Conservation (phyloP, 2,113 vertebrate species). For the Mesitornis unicolor region DNA sequence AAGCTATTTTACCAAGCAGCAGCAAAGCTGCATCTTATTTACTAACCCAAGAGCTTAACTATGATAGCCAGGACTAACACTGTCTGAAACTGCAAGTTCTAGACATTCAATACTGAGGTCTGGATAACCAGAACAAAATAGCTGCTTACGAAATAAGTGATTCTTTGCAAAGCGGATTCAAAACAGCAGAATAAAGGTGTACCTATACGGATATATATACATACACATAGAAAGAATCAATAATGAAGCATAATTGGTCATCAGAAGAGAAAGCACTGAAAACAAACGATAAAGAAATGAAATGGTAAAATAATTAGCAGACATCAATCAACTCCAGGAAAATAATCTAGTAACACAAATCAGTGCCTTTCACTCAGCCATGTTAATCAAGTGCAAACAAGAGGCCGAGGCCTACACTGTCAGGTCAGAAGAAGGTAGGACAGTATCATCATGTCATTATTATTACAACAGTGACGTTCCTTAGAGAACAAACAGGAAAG, state of each 20-base stretch:
- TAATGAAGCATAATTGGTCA: neutral
- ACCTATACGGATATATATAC: rapidly evolving
- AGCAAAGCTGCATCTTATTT: neutral
- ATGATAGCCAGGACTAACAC: neutral
- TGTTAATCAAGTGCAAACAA: neutral
- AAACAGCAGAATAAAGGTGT: neutral
- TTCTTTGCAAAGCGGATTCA: neutral
- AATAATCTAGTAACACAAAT: rapidly evolving
- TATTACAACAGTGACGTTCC: neutral
- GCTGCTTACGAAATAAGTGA: neutral
- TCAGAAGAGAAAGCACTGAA: neutral
- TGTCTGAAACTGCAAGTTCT: neutral
- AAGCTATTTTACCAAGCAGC: neutral
- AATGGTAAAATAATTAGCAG: neutral
- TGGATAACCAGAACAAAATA: neutral
- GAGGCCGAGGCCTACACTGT: neutral
- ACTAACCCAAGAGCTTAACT: neutral
- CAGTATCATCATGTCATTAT: neutral
- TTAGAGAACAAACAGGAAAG: neutral
- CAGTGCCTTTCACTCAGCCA: neutral
- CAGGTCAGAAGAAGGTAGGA: neutral
- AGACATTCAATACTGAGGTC: neutral
- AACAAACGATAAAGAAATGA: neutral
- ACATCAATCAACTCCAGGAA: neutral
- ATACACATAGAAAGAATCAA: neutral